phyloP scores from a whole-genome alignment of 2,888 invertebrate species.

The Dicranocentrus wangi region DNA sequence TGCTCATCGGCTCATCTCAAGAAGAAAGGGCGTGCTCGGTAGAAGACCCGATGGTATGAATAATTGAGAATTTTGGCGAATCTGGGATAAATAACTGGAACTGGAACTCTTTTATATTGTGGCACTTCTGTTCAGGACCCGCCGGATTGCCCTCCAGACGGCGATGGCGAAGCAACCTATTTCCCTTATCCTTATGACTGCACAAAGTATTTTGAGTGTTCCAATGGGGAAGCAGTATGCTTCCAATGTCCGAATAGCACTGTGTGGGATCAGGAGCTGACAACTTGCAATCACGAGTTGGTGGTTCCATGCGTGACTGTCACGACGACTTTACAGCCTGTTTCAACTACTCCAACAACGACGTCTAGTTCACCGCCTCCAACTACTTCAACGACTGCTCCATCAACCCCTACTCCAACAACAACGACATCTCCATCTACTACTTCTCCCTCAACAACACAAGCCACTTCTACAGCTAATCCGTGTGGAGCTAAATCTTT shows the following conservation, averaged over 20 bases:
- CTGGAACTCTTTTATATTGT: neutral
- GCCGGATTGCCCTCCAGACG: conserved; percentile 15
- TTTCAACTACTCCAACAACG: neutral
- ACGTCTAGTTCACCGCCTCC: conserved; percentile 7
- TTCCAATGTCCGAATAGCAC: conserved; percentile 23
- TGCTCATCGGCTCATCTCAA: too few species aligned
- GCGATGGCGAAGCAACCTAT: neutral
- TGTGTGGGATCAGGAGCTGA: conserved; percentile 28
- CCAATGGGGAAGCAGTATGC: conserved; percentile 6
- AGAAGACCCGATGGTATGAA: too few species aligned
- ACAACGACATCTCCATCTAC: conserved; percentile 26
- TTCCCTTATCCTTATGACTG: conserved; percentile 40
- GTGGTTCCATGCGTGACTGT: conserved; percentile 1
- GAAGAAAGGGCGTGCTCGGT: too few species aligned
- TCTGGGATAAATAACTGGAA: too few species aligned
- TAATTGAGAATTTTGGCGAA: too few species aligned
- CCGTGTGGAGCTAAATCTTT: too few species aligned
- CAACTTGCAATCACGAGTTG: conserved; percentile 4
- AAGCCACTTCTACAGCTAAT: conserved; percentile 27
- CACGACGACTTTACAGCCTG: neutral
- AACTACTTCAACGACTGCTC: conserved; percentile 15
- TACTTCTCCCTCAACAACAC: conserved; percentile 17
- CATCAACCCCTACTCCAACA: neutral
- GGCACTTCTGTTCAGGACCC: conserved; percentile 5
- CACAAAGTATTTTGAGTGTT: conserved; percentile 27